These are phyloP conservation scores for Drosophila mercatorum DNA, from an alignment of 2,888 invertebrate genomes.

Conservation along the genomic window DNA sequence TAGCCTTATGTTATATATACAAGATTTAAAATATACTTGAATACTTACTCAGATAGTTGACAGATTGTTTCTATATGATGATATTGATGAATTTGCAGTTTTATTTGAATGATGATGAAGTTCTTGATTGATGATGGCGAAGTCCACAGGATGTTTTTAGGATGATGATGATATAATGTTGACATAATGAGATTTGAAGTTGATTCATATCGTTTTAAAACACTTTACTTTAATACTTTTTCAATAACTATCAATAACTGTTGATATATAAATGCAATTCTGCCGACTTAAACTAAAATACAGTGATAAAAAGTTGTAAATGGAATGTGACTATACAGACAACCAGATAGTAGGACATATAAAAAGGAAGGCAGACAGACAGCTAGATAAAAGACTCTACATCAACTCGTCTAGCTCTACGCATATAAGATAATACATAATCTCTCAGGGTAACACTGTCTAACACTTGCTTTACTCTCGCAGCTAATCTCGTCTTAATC, in stretches of 20 bases:
- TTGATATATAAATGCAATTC: background rate
- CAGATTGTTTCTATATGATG: background rate
- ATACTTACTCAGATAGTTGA: background rate
- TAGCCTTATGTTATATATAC: background rate
- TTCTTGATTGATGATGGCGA: background rate
- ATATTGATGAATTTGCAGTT: background rate
- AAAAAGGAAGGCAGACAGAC: background rate
- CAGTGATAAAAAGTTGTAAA: background rate
- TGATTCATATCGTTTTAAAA: background rate
- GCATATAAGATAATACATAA: background rate
- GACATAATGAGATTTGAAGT: background rate
- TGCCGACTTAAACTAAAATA: background rate
- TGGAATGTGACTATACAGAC: background rate
- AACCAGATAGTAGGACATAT: background rate
- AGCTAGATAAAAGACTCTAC: background rate
- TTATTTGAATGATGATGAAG: background rate
- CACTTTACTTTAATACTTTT: background rate
- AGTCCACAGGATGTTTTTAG: too few species aligned
- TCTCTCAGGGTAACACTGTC: background rate
- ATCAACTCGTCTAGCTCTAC: background rate
- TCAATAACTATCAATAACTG: background rate
- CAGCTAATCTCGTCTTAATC: slow-evolving; percentile 26
- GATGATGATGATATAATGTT: background rate
- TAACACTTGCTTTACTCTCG: background rate
- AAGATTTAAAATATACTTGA: background rate